Base-by-base conservation (phyloP, 2,113 vertebrate species). In the Plecturocebus donacophilus region DNA sequence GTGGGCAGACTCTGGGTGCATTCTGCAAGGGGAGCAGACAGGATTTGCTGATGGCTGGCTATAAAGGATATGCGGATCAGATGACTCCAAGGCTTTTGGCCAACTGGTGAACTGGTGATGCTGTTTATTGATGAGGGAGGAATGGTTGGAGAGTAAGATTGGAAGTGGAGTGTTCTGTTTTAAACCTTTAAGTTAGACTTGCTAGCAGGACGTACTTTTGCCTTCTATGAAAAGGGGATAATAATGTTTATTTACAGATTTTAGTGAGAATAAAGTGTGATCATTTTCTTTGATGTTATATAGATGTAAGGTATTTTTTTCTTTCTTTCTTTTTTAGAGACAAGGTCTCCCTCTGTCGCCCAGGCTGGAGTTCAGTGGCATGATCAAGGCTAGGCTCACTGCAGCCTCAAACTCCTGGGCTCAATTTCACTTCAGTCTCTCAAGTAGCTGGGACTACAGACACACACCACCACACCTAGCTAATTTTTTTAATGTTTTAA, bases 141-240 rank as follows among this genome's bases (percentile, higher is more conserved):
- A 42, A 52, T 2, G 2, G 13, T 20, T 66, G 42, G 35, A 38
- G 38, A 61, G 10, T 3, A 42, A 42, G 23, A 35, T 3, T 73
- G 58, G 30, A 73, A 91, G 64, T 16, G 52, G 95, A 71, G 45
- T 0, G 0, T 73, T 96, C 32, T 61, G 19, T 42, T 86, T 82
- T 25, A 71, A n/a, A 83, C 6, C 12, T 75, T 7, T 71, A 40
- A 3, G 10, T 68, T 6, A 38, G 68, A 94, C 25, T 76, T 75
- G 93, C 75, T 79, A 52, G 58, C 58, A 47, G 45, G 45, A 61
- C 30, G 75, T 58, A 11, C 66, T 77, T 93, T 97, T 96, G 40
- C 86, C 66, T 66, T 71, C 86, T 71, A 10, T 73, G 58, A 91
- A 91, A 86, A 64, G 45, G 27, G 30, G 47, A 64, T 61, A 6